These are phyloP conservation scores for Rhinophrynus dorsalis DNA, from an alignment of 2,797 vertebrate species.

Conservation along the genomic window DNA sequence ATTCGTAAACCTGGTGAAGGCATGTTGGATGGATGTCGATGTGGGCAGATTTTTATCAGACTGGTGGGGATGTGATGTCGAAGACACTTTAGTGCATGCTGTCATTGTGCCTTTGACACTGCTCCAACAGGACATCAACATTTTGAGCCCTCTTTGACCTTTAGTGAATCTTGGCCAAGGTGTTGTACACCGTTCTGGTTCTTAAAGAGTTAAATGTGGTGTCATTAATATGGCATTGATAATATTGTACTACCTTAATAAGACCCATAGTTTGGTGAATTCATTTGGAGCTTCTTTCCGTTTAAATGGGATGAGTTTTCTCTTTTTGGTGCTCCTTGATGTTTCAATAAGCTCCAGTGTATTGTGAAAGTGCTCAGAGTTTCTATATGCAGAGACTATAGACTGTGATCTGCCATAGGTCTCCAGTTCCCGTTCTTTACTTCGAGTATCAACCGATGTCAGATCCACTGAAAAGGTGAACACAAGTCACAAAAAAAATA, in stretches of 20 bases:
- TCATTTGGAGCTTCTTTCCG: conserved; percentile 81
- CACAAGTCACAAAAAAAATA: background rate
- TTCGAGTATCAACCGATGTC: conserved; percentile 91
- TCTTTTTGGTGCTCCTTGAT: conserved; percentile 66
- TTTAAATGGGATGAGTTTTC: conserved; percentile 83
- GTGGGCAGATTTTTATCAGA: too few relatives aligned
- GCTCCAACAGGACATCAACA: too few relatives aligned
- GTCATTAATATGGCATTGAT: background rate
- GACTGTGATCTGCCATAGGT: conserved; percentile 86
- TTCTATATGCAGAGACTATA: conserved; percentile 79
- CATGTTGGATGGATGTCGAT: too few relatives aligned
- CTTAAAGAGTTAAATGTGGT: too few relatives aligned
- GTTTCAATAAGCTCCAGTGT: conserved; percentile 73
- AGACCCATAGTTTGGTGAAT: conserved; percentile 76
- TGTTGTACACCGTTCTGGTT: too few relatives aligned
- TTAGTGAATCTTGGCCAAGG: too few relatives aligned
- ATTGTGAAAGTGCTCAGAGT: conserved; percentile 72
- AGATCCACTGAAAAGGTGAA: conserved; percentile 80
- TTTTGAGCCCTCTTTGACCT: too few relatives aligned
- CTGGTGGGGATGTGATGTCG: too few relatives aligned
- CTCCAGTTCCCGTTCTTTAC: conserved; percentile 82
- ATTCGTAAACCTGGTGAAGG: too few relatives aligned
- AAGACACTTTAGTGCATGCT: too few relatives aligned
- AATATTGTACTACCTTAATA: conserved; percentile 77
- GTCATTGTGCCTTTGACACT: too few relatives aligned